Evolutionary conservation across 2,888 invertebrate species (phyloP), one percentile per base, ranked within the genome.

Genomic region (Euspilapteryx auroguttella): DNA sequence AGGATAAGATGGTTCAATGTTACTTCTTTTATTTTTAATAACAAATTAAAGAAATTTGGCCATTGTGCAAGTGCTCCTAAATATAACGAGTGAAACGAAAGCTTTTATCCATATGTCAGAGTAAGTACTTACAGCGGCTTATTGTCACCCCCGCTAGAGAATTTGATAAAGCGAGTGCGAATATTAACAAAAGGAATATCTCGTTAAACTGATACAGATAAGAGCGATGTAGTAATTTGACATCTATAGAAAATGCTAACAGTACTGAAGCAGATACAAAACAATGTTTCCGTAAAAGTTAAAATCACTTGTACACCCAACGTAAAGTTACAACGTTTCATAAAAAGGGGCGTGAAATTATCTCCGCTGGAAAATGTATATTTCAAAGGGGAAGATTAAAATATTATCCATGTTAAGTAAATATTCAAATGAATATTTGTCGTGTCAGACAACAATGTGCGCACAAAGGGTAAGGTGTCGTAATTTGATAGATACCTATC

Each of bases 381-480:
- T 71, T 73, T 73, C 71, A 71, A 66, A 75, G 73, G 76, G 77
- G 76, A 71, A 76, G 77, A 77, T 77, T 77, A 77, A 77, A 77
- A 77, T 77, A 77, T 77, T 77, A 77, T 76, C 71, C 76, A 73
- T 75, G 77, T 76, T 77, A 75, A 76, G 76, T 77, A 77, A 77
- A 77, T 77, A 77, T 76, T 76, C 75, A 73, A 75, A 73, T 76
- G 75, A 76, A 77, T 76, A 77, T 77, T 76, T 77, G 71, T 75
- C 68, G 65, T 73, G 76, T 76, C 71, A 73, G 65, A 73, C 73
- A 73, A 76, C 75, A 71, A 73, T 69, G 55, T 49, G 56, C 47
- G 54, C 49, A 42, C 44, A 44, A 53, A 61, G 69, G 66, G 66
- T 58, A 58, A 53, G 61, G 59, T 54, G 61, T 42, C 52, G 71